These are phyloP conservation scores for Hoplias malabaricus DNA, from an alignment of 2,113 vertebrate genomes.

Conservation along the genomic window DNA sequence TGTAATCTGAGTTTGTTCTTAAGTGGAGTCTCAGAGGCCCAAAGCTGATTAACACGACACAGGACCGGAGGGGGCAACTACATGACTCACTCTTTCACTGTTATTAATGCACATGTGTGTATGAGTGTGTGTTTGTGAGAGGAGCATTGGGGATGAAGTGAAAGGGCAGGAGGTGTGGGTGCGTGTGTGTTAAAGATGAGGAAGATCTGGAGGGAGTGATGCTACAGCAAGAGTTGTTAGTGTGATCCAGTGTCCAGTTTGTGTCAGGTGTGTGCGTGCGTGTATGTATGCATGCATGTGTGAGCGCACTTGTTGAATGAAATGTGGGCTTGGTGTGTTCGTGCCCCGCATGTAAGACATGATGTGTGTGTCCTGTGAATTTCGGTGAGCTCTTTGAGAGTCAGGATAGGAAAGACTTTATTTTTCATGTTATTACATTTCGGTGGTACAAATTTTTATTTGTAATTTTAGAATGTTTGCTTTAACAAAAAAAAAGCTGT, in stretches of 20 bases:
- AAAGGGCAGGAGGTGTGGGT: neutral
- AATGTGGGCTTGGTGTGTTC: neutral
- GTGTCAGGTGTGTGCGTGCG: neutral
- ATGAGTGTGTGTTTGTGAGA: neutral
- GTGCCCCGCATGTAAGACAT: neutral
- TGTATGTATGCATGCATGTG: neutral
- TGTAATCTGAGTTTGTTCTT: neutral
- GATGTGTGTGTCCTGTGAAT: neutral
- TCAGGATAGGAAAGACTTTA: neutral
- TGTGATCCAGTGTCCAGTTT: neutral
- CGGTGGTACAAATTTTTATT: too few species aligned
- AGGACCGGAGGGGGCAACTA: conserved; percentile 42
- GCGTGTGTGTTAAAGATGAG: neutral
- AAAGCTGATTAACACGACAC: conserved; percentile 52
- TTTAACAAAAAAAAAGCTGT: too few species aligned
- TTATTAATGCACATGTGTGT: conserved; percentile 11
- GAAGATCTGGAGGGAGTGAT: neutral
- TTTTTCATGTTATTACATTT: too few species aligned
- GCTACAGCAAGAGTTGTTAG: neutral
- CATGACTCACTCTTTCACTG: conserved; percentile 55
- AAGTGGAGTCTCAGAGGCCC: conserved; percentile 41
- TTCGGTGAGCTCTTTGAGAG: neutral
- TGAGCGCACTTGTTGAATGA: too few species aligned
- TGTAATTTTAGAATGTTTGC: too few species aligned
- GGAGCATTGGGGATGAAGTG: neutral